Conservation (phyloP, 1,140 invertebrate genomes). For the Grapholita molesta region DNA sequence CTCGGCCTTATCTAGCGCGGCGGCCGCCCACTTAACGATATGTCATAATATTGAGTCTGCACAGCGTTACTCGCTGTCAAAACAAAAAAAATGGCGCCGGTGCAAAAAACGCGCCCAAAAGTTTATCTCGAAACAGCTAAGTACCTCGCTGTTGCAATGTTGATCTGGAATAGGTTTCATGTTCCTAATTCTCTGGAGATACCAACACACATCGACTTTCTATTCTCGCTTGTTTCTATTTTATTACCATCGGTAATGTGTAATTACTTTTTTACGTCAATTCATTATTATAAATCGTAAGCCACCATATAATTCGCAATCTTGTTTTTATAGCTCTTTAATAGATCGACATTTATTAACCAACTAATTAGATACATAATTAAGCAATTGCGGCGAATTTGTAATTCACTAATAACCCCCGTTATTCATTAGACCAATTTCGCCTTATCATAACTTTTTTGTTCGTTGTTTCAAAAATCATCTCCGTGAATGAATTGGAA, state of each 20-base stretch:
- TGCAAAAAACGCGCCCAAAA: conserved; percentile 4
- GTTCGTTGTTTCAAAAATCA: conserved; percentile 48
- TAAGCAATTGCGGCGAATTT: conserved; percentile 55
- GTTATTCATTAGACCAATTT: conserved; percentile 54
- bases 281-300: conserved; percentile 27
- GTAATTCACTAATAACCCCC: conserved; percentile 62
- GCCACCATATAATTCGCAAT: conserved; percentile 28
- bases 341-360: conserved; percentile 60
- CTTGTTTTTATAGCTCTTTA: conserved; percentile 33
- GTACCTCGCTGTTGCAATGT: conserved; percentile 15
- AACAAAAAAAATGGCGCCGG: conserved; percentile 48
- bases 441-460: conserved; percentile 50
- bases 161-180: conserved; percentile 22
- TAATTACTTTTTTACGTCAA: conserved; percentile 14
- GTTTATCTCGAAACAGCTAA: conserved; percentile 18
- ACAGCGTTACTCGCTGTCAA: conserved; percentile 49
- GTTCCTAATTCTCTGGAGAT: no score
- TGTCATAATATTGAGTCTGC: conserved; percentile 63
- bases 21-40: conserved; percentile 53
- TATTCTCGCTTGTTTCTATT: background rate
- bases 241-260: background rate
- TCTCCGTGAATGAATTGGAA: conserved; percentile 54
- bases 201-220: no score
- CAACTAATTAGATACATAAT: conserved; percentile 55
- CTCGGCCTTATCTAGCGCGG: background rate